These are phyloP conservation scores for Acrobasis repandana DNA, from an alignment of 2,888 invertebrate genomes.

Conservation along the genomic window DNA sequence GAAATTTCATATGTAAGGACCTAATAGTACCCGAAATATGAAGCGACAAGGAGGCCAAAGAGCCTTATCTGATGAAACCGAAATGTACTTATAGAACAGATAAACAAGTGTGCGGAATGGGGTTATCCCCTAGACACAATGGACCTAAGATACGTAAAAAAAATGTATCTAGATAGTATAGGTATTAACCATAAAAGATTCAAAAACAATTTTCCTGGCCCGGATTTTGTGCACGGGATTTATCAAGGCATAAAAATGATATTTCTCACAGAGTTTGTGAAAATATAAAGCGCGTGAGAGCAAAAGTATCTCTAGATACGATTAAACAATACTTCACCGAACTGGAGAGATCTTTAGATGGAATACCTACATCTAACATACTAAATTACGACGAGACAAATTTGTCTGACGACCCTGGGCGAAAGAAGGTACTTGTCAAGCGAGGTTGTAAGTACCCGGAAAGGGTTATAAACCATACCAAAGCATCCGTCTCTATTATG, in stretches of 20 bases:
- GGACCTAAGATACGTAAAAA: conserved; percentile 22
- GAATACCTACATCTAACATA: not conserved
- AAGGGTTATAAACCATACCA: too few species aligned
- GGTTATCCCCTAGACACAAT: conserved; percentile 24
- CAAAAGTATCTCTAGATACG: conserved; percentile 29
- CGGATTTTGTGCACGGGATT: conserved; percentile 33
- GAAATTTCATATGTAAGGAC: too few species aligned
- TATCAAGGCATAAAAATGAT: conserved; percentile 33
- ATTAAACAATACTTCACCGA: too few species aligned
- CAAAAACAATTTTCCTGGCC: conserved; percentile 33
- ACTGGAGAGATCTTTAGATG: not conserved
- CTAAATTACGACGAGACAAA: not conserved
- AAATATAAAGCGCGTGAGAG: conserved; percentile 38
- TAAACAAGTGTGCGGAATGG: conserved; percentile 20
- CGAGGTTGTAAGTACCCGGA: too few species aligned
- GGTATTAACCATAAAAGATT: conserved; percentile 26
- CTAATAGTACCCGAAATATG: not conserved
- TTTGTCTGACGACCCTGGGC: not conserved
- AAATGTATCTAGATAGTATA: conserved; percentile 18
- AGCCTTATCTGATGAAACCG: not conserved
- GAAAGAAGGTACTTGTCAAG: too few species aligned
- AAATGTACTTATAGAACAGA: not conserved
- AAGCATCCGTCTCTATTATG: too few species aligned
- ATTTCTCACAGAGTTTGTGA: conserved; percentile 34
- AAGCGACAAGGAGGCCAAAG: not conserved